A percentile compares a stretch with the other conserved stretches of the same genome.
These are phyloP conservation scores for Tricholaema leucomelas DNA, from an alignment of 2,113 vertebrate genomes.

Conservation along the genomic window DNA sequence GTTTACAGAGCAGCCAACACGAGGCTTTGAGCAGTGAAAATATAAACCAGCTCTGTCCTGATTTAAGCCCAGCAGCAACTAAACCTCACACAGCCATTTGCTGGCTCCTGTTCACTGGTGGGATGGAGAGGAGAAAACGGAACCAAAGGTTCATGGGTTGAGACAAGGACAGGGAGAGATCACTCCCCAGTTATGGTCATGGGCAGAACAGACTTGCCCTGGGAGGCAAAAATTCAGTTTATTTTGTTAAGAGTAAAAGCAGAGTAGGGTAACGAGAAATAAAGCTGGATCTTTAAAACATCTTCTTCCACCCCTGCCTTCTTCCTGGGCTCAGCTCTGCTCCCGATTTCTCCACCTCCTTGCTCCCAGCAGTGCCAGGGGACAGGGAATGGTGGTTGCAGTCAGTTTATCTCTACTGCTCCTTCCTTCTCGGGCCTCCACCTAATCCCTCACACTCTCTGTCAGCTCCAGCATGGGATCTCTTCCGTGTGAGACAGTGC, in stretches of 20 bases:
- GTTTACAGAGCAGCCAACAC: background rate
- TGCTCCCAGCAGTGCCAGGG: background rate
- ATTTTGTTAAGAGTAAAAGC: background rate
- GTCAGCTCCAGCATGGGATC: background rate
- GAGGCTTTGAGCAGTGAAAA: conserved; percentile 27
- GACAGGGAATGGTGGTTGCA: background rate
- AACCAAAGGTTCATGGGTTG: background rate
- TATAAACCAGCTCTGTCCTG: background rate
- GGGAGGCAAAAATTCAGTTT: background rate
- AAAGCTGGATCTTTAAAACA: background rate
- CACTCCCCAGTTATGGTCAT: background rate
- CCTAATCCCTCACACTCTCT: background rate
- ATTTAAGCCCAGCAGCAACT: background rate
- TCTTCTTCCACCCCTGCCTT: background rate
- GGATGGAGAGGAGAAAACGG: background rate
- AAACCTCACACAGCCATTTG: background rate
- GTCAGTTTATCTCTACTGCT: background rate
- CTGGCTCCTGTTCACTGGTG: background rate
- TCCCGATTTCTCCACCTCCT: background rate
- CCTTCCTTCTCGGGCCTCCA: background rate
- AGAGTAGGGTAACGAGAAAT: background rate
- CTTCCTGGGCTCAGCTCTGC: background rate
- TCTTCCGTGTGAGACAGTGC: background rate
- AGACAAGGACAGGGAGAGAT: background rate
- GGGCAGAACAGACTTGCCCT: background rate